Evolutionary conservation across 2,797 vertebrate species (phyloP).

Genomic region (Monodelphis domestica): DNA sequence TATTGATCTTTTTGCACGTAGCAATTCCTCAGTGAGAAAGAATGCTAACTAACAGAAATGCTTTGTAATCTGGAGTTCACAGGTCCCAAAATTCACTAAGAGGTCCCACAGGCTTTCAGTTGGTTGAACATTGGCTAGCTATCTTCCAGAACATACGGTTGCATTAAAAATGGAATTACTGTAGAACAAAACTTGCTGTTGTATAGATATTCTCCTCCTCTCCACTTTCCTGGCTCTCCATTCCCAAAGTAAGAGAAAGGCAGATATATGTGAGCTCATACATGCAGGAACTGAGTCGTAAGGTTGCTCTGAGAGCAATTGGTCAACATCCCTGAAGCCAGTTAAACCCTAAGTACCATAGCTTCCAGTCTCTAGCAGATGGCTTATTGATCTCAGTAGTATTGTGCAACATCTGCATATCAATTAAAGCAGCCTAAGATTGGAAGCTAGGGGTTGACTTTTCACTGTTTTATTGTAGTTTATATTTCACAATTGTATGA

Average conservation of each 20-base stretch:
- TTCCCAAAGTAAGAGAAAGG: constrained; percentile 29
- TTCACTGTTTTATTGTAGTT: constrained; percentile 42
- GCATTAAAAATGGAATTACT: constrained; percentile 58
- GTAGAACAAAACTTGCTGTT: background rate
- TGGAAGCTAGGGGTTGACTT: constrained; percentile 31
- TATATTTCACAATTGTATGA: constrained; percentile 56
- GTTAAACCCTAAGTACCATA: constrained; percentile 58
- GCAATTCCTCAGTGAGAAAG: constrained; percentile 50
- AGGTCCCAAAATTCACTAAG: constrained; percentile 52
- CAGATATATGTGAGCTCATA: constrained; percentile 44
- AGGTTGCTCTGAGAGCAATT: constrained; percentile 40
- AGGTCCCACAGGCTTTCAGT: constrained; percentile 55
- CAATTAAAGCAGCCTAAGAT: constrained; percentile 38
- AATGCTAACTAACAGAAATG: background rate
- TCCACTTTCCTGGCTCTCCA: constrained; percentile 9
- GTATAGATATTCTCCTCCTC: background rate
- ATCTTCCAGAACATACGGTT: constrained; percentile 14
- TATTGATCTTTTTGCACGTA: background rate
- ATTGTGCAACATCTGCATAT: constrained; percentile 42
- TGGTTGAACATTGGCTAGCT: constrained; percentile 57
- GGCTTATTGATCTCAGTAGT: constrained; percentile 30
- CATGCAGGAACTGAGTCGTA: background rate
- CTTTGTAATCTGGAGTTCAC: constrained; percentile 51
- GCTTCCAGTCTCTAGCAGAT: constrained; percentile 59
- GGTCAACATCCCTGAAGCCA: constrained; percentile 58